These are phyloP conservation scores for Eugnorisma glareosa DNA, from an alignment of 2,888 invertebrate genomes.

Conservation along the genomic window DNA sequence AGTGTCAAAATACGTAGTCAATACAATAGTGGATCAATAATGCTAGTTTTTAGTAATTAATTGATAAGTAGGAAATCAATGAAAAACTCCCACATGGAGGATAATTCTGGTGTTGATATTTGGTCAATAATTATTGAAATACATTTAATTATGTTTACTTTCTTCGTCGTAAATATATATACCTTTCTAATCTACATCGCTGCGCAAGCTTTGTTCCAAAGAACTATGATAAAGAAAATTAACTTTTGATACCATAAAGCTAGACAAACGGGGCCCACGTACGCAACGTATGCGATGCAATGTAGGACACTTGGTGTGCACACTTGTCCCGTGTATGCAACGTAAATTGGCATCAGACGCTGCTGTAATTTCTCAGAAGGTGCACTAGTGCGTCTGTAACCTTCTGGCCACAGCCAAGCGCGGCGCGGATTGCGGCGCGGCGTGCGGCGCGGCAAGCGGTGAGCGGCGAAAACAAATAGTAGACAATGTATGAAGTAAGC, in stretches of 20 bases:
- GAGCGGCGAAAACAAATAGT: no score
- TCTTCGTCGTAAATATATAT: neutral
- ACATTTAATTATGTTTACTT: neutral
- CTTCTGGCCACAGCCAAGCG: no score
- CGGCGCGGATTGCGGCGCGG: no score
- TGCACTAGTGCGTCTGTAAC: no score
- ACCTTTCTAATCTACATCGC: neutral
- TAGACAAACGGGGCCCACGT: no score
- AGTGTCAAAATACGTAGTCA: constrained; percentile 51
- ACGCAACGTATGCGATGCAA: no score
- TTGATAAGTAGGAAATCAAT: constrained; percentile 25
- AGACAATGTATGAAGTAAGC: no score
- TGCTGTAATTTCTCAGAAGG: no score
- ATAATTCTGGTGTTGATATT: constrained; percentile 5
- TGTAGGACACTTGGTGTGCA: no score
- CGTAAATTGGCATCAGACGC: no score
- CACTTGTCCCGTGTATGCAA: no score
- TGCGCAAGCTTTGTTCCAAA: neutral
- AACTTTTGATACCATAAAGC: neutral
- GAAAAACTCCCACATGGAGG: neutral
- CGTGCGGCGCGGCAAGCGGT: no score
- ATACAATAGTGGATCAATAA: neutral
- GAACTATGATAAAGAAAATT: neutral
- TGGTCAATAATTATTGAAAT: neutral
- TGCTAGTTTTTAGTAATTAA: neutral